Base-by-base conservation (phyloP, 2,888 invertebrate species). In the Orthosia gothica region DNA sequence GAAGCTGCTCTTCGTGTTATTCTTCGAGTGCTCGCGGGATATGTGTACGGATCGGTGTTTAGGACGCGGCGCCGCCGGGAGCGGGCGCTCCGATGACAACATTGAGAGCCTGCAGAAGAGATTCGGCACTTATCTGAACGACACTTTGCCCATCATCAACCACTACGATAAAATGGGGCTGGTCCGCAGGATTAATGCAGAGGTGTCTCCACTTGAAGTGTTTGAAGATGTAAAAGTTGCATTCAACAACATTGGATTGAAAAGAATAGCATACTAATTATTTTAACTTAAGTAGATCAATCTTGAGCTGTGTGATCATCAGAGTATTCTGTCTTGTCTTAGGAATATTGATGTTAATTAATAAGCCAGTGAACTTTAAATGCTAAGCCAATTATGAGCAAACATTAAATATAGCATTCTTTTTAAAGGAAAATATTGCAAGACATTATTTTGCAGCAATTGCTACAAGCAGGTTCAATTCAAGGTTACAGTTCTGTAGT, bases 51-150 rank as follows among this genome's bases (percentile, higher is more conserved):
- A 98, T 50, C 97, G 99, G 58, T 99, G 99, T 92, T 91, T 99
- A 70, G 97, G 97, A 7, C 97, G 99, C 79, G 99, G 99, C 1
- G 98, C 98, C 66, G 98, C 97, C 61, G 99, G 98, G 64, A 99
- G 99, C 92, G 99, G 99, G 0, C 97, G 99, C 16, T 97, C 98
- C 2, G 99, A 99, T 93, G 99, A 99, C 93, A 99, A 99, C 91
- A 92, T 97, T 59, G 99, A 99, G 57, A 98, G 98, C 87, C 95
- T 99, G 63, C 97, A 98, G 87, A 99, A 99, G 91, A 97, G 99
- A 76, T 98, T 99, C 88, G 97, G 97, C 85, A 99, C 99, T 0
- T 99, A 99, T 91, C 94, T 98, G 40, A 98, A 97, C 79, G 98
- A 98, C 89, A 99, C 99, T 0, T 97, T 98, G 97, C 99, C 99